Evolutionary conservation across 2,888 invertebrate species (phyloP).

Genomic region (Microctonus brassicae): DNA sequence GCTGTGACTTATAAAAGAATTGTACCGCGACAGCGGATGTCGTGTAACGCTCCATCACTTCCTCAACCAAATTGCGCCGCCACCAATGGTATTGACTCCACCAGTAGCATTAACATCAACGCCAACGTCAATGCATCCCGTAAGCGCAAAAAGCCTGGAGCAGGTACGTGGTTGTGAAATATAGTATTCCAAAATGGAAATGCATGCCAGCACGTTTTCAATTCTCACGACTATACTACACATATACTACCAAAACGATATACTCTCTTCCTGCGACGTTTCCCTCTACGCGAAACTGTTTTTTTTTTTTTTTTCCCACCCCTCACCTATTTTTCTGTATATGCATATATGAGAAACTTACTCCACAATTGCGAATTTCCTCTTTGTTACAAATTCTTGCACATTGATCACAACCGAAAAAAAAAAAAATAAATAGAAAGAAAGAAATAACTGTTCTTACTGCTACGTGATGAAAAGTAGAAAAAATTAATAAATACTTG

Average conservation of each 20-base stretch:
- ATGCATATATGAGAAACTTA: background rate
- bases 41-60: constrained; percentile 49
- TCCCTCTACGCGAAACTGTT: background rate
- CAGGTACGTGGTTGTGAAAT: constrained; percentile 70
- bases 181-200: constrained; percentile 11
- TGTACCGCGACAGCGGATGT: constrained; percentile 62
- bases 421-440: too few relatives aligned
- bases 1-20: constrained; percentile 89
- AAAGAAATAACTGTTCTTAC: too few relatives aligned
- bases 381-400: constrained; percentile 1
- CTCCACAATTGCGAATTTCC: background rate
- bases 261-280: background rate
- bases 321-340: constrained; percentile 5
- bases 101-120: constrained; percentile 47
- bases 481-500: too few relatives aligned
- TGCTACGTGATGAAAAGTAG: too few relatives aligned
- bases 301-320: too few relatives aligned
- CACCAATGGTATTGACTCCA: constrained; percentile 36
- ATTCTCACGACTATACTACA: constrained; percentile 16
- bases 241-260: background rate
- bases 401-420: too few relatives aligned
- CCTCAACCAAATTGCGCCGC: constrained; percentile 41
- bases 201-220: constrained; percentile 33
- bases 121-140: constrained; percentile 69
- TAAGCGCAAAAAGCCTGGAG: constrained; percentile 83